phyloP scores from a whole-genome alignment of 2,113 vertebrate species.

The Athene noctua region DNA sequence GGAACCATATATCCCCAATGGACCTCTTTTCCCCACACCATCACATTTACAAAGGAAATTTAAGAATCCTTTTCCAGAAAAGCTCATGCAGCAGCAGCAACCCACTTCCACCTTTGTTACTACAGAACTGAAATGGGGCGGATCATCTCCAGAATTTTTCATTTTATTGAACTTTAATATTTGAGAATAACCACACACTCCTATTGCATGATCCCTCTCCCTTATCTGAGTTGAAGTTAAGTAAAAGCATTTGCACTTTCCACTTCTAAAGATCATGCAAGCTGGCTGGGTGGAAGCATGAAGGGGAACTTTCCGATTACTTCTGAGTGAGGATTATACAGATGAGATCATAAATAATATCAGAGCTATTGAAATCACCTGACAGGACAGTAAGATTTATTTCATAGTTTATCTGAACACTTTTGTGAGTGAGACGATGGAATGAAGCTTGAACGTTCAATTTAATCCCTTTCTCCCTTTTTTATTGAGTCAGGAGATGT shows the following conservation, averaged over 20 bases:
- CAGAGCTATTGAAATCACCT: constrained; percentile 62
- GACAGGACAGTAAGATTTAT: constrained; percentile 71
- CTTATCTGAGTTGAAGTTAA: not conserved
- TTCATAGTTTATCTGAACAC: constrained; percentile 65
- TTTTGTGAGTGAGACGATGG: constrained; percentile 50
- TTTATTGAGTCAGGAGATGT: constrained; percentile 66
- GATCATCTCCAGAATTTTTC: not conserved
- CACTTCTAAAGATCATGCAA: constrained; percentile 1
- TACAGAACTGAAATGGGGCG: not conserved
- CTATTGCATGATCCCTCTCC: not conserved
- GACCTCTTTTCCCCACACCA: not conserved
- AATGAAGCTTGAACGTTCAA: constrained; percentile 57
- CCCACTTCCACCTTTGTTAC: not conserved
- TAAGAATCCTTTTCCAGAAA: not conserved
- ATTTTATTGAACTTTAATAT: not conserved
- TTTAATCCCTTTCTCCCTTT: constrained; percentile 59
- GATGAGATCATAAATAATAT: constrained; percentile 65
- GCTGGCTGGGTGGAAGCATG: not conserved
- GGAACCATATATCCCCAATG: not conserved
- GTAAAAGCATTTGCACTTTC: constrained; percentile 29
- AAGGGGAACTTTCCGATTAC: constrained; percentile 10
- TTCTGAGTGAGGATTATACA: constrained; percentile 42
- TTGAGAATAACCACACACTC: not conserved
- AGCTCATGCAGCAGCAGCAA: not conserved
- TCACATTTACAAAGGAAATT: not conserved